Evolutionary conservation across 2,888 invertebrate genomes (phyloP).

Genomic region (Agrotis puta): DNA sequence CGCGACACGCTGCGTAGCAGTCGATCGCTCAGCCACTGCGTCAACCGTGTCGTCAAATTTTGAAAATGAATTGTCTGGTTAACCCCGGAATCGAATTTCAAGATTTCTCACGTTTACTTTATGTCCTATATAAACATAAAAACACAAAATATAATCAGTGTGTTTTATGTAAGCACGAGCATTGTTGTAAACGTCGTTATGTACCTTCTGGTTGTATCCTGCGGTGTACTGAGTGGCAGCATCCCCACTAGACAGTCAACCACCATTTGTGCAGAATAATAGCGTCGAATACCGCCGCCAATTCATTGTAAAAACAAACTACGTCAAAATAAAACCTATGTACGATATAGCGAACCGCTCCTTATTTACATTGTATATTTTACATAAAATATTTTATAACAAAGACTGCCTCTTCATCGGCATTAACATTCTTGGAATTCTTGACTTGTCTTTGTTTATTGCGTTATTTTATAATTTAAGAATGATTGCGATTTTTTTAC

Average conservation of each 20-base stretch:
- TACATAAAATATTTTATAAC: background rate
- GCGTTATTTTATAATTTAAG: background rate
- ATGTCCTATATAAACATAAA: too few species aligned
- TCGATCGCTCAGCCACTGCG: too few species aligned
- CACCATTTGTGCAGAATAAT: slow-evolving; percentile 27
- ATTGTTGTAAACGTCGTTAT: background rate
- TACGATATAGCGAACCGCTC: slow-evolving; percentile 30
- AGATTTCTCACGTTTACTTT: too few species aligned
- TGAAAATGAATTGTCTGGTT: too few species aligned
- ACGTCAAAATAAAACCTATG: slow-evolving; percentile 24
- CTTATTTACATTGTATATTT: slow-evolving; percentile 10
- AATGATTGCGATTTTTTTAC: background rate
- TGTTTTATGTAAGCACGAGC: background rate
- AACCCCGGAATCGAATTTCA: too few species aligned
- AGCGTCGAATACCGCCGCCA: slow-evolving; percentile 20
- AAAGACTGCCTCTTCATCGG: background rate
- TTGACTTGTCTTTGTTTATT: background rate
- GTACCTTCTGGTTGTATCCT: slow-evolving; percentile 4
- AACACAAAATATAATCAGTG: background rate
- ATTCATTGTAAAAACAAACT: slow-evolving; percentile 38
- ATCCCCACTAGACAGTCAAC: slow-evolving; percentile 20
- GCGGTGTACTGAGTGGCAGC: background rate
- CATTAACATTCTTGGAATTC: background rate
- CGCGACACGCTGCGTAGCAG: too few species aligned
- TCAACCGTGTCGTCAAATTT: too few species aligned